These are phyloP conservation scores for Origma solitaria DNA, from an alignment of 2,113 vertebrate species.

Conservation along the genomic window DNA sequence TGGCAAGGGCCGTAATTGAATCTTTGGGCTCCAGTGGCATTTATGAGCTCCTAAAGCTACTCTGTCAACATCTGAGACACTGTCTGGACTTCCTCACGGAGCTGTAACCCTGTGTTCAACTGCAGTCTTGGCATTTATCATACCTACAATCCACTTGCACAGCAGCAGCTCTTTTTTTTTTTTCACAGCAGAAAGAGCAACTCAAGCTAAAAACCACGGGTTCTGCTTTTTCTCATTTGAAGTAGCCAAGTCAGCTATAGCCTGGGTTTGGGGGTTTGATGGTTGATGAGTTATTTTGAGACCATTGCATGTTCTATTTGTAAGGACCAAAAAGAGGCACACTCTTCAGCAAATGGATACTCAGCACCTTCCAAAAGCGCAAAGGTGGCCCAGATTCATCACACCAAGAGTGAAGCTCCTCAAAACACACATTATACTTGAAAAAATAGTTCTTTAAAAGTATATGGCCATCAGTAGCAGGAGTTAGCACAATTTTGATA, in stretches of 20 bases:
- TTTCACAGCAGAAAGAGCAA: slow-evolving; percentile 8
- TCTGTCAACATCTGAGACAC: slow-evolving; percentile 31
- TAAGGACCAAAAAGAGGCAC: not conserved
- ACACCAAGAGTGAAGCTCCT: not conserved
- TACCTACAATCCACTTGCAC: not conserved
- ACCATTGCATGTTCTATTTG: not conserved
- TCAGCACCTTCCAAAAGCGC: not conserved
- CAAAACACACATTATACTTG: not conserved
- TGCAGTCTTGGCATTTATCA: slow-evolving; percentile 12
- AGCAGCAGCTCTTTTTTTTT: not conserved
- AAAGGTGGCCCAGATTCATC: not conserved
- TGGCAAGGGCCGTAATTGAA: slow-evolving; percentile 19
- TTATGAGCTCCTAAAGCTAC: slow-evolving; percentile 43
- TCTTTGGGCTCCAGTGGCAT: slow-evolving; percentile 41
- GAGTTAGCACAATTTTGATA: not conserved
- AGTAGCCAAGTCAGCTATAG: not conserved
- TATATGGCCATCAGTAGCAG: not conserved
- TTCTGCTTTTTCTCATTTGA: not conserved
- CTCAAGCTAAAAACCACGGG: not conserved
- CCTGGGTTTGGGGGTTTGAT: not conserved
- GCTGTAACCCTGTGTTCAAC: slow-evolving; percentile 4
- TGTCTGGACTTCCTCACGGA: slow-evolving; percentile 38
- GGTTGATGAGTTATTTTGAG: not conserved
- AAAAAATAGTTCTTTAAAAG: not conserved
- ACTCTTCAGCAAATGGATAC: not conserved